phyloP scores from a whole-genome alignment of 1,140 invertebrate genomes.

The Brachionus koreanus region DNA sequence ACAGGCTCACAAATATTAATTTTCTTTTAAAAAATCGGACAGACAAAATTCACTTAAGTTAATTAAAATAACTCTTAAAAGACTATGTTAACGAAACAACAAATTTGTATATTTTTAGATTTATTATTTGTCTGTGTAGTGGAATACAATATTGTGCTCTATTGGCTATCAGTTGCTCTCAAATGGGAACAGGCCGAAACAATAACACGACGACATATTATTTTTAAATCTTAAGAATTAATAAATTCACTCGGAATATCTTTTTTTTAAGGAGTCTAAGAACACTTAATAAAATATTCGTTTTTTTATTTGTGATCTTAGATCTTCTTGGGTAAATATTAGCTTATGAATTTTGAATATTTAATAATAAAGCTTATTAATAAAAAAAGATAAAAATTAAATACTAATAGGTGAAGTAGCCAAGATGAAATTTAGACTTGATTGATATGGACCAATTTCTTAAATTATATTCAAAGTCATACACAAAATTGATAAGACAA shows the following conservation, averaged over 20 bases:
- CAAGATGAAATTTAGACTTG: not conserved
- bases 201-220: not conserved
- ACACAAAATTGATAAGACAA: not conserved
- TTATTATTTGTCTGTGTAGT: not conserved
- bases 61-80: constrained; percentile 6
- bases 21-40: not conserved
- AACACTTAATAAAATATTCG: not conserved
- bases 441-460: not conserved
- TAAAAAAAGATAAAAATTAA: not conserved
- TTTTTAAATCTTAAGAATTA: constrained; percentile 1
- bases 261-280: not conserved
- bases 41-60: not conserved
- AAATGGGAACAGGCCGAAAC: constrained; percentile 2
- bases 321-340: not conserved
- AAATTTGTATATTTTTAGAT: not conserved
- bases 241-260: not conserved
- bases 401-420: not conserved
- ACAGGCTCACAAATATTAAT: constrained; percentile 1
- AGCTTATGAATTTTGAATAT: not conserved
- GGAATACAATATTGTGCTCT: not conserved
- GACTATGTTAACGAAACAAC: not conserved
- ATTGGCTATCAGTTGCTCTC: not conserved
- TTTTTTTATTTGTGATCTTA: not conserved
- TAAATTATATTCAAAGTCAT: not conserved
- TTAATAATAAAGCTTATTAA: not conserved